Percentiles rank a stretch among this genome's conserved stretches.
phyloP scores from a whole-genome alignment of 2,113 vertebrate genomes.

The Symphodus melops region DNA sequence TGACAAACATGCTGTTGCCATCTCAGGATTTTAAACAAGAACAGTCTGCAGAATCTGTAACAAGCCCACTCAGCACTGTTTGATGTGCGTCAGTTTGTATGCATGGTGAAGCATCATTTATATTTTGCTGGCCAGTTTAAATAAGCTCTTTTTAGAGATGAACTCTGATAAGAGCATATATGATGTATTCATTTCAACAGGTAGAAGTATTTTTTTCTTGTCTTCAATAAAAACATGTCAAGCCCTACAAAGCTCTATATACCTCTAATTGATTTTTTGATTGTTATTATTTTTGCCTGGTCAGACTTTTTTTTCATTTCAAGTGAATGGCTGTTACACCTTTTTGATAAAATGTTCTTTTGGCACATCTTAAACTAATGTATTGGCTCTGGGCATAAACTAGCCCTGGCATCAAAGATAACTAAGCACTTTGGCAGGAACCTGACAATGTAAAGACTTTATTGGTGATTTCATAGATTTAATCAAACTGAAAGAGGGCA shows the following conservation, averaged over 20 bases:
- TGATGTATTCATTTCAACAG: background rate
- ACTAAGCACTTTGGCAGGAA: conserved; percentile 53
- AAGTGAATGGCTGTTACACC: conserved; percentile 33
- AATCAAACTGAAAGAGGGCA: conserved; percentile 56
- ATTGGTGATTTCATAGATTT: conserved; percentile 42
- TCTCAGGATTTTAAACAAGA: conserved; percentile 61
- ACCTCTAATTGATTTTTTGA: conserved; percentile 14
- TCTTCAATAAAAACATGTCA: background rate
- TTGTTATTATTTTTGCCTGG: conserved; percentile 32
- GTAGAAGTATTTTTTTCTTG: background rate
- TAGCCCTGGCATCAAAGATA: conserved; percentile 45
- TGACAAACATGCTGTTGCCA: conserved; percentile 36
- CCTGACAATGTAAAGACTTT: conserved; percentile 51
- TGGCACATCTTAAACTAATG: conserved; percentile 26
- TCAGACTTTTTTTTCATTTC: conserved; percentile 31
- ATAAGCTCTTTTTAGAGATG: conserved; percentile 24
- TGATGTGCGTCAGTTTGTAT: conserved; percentile 17
- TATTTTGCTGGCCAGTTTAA: conserved; percentile 1
- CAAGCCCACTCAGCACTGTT: conserved; percentile 72
- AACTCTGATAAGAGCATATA: conserved; percentile 15
- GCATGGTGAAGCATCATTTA: background rate
- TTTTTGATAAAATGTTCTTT: conserved; percentile 35
- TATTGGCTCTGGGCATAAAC: conserved; percentile 28
- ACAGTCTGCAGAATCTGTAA: conserved; percentile 69
- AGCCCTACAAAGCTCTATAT: background rate